A percentile compares a stretch with the other conserved stretches of the same genome.
Conservation (phyloP, 2,113 vertebrate genomes). For the Ctenomys sociabilis region DNA sequence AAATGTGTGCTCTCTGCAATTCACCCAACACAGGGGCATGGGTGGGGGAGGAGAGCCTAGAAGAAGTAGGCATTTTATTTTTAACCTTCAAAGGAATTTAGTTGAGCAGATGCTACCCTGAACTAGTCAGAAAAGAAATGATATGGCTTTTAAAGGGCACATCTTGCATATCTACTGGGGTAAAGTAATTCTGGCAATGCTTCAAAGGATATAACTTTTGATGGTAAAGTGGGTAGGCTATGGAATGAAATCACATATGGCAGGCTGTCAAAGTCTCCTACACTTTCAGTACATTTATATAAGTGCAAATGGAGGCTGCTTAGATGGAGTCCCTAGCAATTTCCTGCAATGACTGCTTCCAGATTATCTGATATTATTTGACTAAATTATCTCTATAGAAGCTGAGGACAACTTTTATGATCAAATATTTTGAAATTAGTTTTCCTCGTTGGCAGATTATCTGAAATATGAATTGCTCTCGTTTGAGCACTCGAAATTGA, state of each 20-base stretch:
- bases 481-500: constrained; percentile 86
- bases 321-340: constrained; percentile 86
- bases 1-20: constrained; percentile 60
- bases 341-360: constrained; percentile 86
- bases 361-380: constrained; percentile 91
- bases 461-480: constrained; percentile 87
- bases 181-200: constrained; percentile 91
- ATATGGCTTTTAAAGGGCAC: constrained; percentile 91
- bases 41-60: constrained; percentile 45
- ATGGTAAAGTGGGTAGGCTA: constrained; percentile 94
- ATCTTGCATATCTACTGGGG: constrained; percentile 89
- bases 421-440: constrained; percentile 90
- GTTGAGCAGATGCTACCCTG: constrained; percentile 89
- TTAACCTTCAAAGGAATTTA: constrained; percentile 92
- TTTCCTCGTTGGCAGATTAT: constrained; percentile 87
- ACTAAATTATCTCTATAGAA: constrained; percentile 89
- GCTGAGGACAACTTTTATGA: constrained; percentile 87
- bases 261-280: constrained; percentile 93
- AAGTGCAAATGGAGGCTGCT: constrained; percentile 95
- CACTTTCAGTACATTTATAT: constrained; percentile 96
- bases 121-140: constrained; percentile 89
- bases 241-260: constrained; percentile 96
- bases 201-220: constrained; percentile 94
- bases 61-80: constrained; percentile 76
- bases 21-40: constrained; percentile 71